Evolutionary conservation across 2,888 invertebrate genomes (phyloP).

Genomic region (Euplexia lucipara): DNA sequence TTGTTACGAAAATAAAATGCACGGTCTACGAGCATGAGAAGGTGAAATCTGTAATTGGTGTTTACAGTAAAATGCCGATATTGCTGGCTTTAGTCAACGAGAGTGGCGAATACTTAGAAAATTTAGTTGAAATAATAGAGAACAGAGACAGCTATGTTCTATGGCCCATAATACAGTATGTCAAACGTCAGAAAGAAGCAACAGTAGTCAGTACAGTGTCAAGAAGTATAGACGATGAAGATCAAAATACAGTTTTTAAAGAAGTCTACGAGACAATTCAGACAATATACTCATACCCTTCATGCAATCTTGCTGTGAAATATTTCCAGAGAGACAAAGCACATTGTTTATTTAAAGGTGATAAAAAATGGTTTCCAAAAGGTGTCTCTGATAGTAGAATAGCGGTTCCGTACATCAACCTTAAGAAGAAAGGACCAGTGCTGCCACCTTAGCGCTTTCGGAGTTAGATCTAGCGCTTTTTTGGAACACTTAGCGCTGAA

Average conservation of each 20-base stretch:
- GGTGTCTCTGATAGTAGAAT: conserved; percentile 62
- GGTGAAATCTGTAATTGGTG: conserved; percentile 49
- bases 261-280: conserved; percentile 41
- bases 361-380: conserved; percentile 60
- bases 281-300: conserved; percentile 40
- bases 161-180: conserved; percentile 39
- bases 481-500: too few relatives aligned
- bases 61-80: conserved; percentile 55
- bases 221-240: conserved; percentile 18
- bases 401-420: conserved; percentile 64
- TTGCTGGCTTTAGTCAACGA: conserved; percentile 51
- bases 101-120: conserved; percentile 17
- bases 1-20: conserved; percentile 31
- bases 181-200: conserved; percentile 48
- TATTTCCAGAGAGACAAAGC: conserved; percentile 46
- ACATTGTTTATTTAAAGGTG: conserved; percentile 48
- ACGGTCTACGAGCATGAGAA: conserved; percentile 47
- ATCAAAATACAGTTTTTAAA: conserved; percentile 35
- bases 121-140: conserved; percentile 16
- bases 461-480: too few relatives aligned
- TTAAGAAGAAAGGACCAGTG: conserved; percentile 62
- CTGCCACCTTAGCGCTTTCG: too few relatives aligned
- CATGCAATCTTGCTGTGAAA: conserved; percentile 49
- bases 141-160: conserved; percentile 8
- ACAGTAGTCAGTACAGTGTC: conserved; percentile 5